Conservation (phyloP, 2,888 invertebrate species). For the Fabriciana adippe region DNA sequence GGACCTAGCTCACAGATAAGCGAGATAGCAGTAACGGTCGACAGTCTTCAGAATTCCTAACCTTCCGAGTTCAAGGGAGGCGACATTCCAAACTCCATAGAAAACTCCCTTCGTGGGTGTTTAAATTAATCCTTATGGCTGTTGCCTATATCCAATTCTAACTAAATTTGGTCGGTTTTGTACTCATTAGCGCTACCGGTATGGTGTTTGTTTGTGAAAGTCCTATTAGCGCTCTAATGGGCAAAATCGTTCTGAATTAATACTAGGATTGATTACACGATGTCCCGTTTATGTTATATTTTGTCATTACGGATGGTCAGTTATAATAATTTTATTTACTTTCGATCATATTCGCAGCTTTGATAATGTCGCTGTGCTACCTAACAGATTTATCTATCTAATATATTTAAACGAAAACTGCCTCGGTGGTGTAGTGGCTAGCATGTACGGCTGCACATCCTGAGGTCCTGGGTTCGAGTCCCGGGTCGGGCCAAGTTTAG, state of each 20-base stretch:
- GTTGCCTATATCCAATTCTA: conserved; percentile 49
- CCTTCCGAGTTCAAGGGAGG: conserved; percentile 40
- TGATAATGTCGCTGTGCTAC: no score
- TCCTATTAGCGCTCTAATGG: conserved; percentile 35
- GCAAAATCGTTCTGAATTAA: conserved; percentile 35
- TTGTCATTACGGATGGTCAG: conserved; percentile 9
- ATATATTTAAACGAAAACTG: no score
- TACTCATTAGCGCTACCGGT: conserved; percentile 41
- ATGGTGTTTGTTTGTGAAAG: conserved; percentile 36
- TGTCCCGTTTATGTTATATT: conserved; percentile 17
- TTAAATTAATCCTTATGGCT: conserved; percentile 49
- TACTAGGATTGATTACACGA: conserved; percentile 22
- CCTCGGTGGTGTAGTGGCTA: no score
- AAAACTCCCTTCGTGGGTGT: conserved; percentile 36
- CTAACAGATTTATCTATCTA: no score
- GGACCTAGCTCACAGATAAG: conserved; percentile 53
- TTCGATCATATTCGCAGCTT: not conserved
- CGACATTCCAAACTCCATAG: conserved; percentile 28
- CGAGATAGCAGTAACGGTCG: conserved; percentile 46
- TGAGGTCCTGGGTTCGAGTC: no score
- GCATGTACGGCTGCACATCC: no score
- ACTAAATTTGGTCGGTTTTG: conserved; percentile 43
- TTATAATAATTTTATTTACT: conserved; percentile 1
- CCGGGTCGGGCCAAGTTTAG: no score
- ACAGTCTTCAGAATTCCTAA: conserved; percentile 40